Evolutionary conservation across 1,140 invertebrate genomes (phyloP).

Genomic region (Medauroidea extradentata): DNA sequence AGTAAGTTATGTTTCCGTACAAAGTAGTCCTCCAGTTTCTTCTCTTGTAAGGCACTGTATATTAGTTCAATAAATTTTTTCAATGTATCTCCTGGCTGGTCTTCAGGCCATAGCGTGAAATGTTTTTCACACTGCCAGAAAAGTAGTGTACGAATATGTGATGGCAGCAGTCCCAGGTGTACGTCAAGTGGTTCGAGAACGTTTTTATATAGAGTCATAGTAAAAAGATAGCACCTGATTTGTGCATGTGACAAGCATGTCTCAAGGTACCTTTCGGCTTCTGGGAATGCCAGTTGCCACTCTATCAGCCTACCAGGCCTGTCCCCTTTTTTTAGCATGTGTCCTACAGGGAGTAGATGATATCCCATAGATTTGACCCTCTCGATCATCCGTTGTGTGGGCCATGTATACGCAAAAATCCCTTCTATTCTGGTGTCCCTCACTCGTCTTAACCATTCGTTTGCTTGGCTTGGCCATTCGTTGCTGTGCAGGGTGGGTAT

Average conservation of each 20-base stretch:
- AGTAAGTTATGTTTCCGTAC: conserved; percentile 66
- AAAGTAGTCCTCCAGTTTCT: conserved; percentile 65
- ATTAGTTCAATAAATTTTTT: conserved; percentile 53
- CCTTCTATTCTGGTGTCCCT: conserved; percentile 10
- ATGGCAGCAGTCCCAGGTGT: conserved; percentile 51
- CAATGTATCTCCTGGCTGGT: conserved; percentile 61
- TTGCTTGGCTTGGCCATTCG: not conserved
- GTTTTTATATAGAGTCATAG: conserved; percentile 58
- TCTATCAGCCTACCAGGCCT: conserved; percentile 58
- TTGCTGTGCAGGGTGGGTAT: conserved; percentile 46
- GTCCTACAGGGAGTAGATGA: conserved; percentile 62
- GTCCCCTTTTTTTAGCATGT: conserved; percentile 50
- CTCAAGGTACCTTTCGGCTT: conserved; percentile 66
- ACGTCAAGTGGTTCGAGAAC: conserved; percentile 56
- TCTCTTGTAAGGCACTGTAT: conserved; percentile 45
- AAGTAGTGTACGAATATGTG: conserved; percentile 69
- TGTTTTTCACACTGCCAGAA: conserved; percentile 72
- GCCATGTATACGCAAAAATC: conserved; percentile 54
- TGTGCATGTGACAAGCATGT: conserved; percentile 63
- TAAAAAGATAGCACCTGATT: conserved; percentile 60
- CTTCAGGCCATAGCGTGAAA: conserved; percentile 62
- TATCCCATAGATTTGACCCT: conserved; percentile 62
- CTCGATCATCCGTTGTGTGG: conserved; percentile 55
- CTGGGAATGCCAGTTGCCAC: conserved; percentile 69
- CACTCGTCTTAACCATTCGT: not conserved